Evolutionary conservation across 2,888 invertebrate species (phyloP).

Genomic region (Drosophila anomalipes): DNA sequence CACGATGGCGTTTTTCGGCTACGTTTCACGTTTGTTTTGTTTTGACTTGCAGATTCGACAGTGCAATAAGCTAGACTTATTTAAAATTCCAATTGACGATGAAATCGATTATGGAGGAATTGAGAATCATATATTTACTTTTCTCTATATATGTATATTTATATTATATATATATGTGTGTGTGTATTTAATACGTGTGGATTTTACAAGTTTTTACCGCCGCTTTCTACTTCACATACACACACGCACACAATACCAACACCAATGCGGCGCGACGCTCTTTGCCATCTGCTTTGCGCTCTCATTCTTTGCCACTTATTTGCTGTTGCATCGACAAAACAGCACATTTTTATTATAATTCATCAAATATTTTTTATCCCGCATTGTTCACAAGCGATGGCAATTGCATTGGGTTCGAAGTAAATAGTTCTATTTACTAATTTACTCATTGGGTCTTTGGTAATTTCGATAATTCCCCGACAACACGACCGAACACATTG

Average conservation of each 20-base stretch:
- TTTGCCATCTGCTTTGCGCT: slow-evolving; percentile 77
- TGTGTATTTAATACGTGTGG: slow-evolving; percentile 36
- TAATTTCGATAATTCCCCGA: slow-evolving; percentile 37
- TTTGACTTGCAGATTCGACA: slow-evolving; percentile 50
- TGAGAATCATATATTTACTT: slow-evolving; percentile 20
- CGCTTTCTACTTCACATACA: slow-evolving; percentile 74
- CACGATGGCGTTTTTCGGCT: slow-evolving; percentile 58
- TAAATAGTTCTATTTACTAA: slow-evolving; percentile 28
- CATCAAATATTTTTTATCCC: slow-evolving; percentile 11
- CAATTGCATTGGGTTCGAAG: slow-evolving; percentile 1
- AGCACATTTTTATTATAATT: slow-evolving; percentile 37
- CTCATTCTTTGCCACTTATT: slow-evolving; percentile 79
- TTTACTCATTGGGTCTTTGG: slow-evolving; percentile 24
- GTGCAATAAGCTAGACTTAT: slow-evolving; percentile 30
- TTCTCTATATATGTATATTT: slow-evolving; percentile 3
- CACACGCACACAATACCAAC: slow-evolving; percentile 52
- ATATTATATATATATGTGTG: background rate
- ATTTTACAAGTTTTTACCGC: slow-evolving; percentile 76
- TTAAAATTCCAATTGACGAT: slow-evolving; percentile 26
- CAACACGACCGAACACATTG: slow-evolving; percentile 59
- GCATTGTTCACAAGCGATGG: slow-evolving; percentile 17
- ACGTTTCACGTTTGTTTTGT: slow-evolving; percentile 66
- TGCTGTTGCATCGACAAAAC: slow-evolving; percentile 65
- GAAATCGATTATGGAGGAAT: slow-evolving; percentile 29
- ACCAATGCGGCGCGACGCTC: slow-evolving; percentile 73